Evolutionary conservation across 2,113 vertebrate genomes (phyloP), one percentile per base, ranked within the genome.

Genomic region (Anolis sagrei): DNA sequence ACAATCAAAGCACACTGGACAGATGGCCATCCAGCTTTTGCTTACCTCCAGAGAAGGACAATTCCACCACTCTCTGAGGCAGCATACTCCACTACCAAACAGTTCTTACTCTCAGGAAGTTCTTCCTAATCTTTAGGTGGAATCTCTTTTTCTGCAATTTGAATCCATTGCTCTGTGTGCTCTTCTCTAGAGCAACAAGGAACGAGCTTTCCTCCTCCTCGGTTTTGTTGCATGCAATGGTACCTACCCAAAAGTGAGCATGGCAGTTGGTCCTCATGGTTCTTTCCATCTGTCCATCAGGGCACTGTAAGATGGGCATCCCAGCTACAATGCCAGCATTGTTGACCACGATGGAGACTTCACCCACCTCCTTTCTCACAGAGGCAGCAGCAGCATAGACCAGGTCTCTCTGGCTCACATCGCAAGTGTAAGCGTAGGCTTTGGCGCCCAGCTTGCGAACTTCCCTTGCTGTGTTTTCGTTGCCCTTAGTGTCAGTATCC

Each of bases 241-340:
- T 32, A 39, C 89, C 74, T 90, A 96, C 95, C 94, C 95, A 96
- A 91, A 96, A 96, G 80, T 95, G 95, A 8, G 94, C 94, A 19
- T 95, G 95, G 51, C 95, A 96, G 90, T 95, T 95, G 90, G 95
- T 95, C 70, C 86, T 94, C 94, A 96, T 92, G 73, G 95, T 95
- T 88, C 88, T 95, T 91, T 96, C 95, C 39, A 96, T 83, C 85
- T 94, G 87, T 16, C 94, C 93, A 27, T 96, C 95, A 0, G 91
- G 92, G 83, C 94, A 95, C 36, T 95, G 93, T 19, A 96, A 44
- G 84, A 96, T 81, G 34, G 89, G 88, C 44, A 62, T 81, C 21
- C 72, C 62, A 14, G 84, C 9, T 13, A 62, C 39, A 2, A 86
- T n/a, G 4, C 85, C 77, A 34, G 76, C 88, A n/a, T 96, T 96